These are phyloP conservation scores for Patella caerulea DNA, from an alignment of 2,888 invertebrate genomes.

Conservation along the genomic window DNA sequence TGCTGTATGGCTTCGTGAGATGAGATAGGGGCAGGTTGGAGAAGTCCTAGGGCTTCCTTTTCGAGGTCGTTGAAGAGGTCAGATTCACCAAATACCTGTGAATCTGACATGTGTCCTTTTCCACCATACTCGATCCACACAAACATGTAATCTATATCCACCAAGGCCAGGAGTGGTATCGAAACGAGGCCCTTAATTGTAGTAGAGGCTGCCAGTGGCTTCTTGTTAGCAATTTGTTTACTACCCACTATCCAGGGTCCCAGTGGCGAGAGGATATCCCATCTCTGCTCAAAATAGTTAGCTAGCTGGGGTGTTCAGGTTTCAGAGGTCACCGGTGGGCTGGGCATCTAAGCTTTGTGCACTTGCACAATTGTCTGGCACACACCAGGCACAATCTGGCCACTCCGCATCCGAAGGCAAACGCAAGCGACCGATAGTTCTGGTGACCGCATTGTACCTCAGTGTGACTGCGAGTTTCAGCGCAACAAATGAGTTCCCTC, in stretches of 20 bases:
- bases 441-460: conserved; percentile 40
- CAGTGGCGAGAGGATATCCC: neutral
- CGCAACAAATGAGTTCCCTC: no score
- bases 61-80: neutral
- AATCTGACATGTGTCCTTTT: conserved; percentile 27
- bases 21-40: no score
- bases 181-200: conserved; percentile 32
- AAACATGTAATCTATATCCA: conserved; percentile 41
- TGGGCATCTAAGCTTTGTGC: conserved; percentile 32
- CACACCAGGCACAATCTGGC: conserved; percentile 42
- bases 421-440: conserved; percentile 37
- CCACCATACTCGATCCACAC: conserved; percentile 39
- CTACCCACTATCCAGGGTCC: conserved; percentile 34
- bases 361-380: conserved; percentile 39
- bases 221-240: conserved; percentile 27
- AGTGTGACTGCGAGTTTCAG: conserved; percentile 33
- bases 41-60: no score
- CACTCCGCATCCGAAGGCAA: conserved; percentile 37
- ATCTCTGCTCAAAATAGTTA: conserved; percentile 20
- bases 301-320: conserved; percentile 24
- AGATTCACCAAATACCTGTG: conserved; percentile 32
- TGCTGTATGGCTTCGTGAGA: no score
- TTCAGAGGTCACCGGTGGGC: conserved; percentile 28
- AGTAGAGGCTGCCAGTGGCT: conserved; percentile 28
- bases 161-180: conserved; percentile 21